Conservation (phyloP, 2,888 invertebrate species). For the Chymomyza fuscimana region DNA sequence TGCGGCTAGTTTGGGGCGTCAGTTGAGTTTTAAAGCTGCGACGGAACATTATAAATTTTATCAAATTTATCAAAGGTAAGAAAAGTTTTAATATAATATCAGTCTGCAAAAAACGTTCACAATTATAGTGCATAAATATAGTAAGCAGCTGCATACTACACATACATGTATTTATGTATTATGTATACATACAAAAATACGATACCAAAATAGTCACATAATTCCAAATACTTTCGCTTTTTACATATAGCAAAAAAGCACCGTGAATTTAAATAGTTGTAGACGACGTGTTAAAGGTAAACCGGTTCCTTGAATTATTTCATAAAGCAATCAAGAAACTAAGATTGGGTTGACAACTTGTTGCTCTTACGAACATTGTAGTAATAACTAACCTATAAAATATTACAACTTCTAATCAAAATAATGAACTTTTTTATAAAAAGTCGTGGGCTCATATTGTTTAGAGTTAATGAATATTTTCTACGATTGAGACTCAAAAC, state of each 20-base stretch:
- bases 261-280: conserved; percentile 13
- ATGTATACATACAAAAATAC: background rate
- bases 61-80: background rate
- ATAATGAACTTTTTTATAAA: background rate
- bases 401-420: background rate
- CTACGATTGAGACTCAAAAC: too few species aligned
- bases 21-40: conserved; percentile 46
- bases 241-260: conserved; percentile 4
- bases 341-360: conserved; percentile 9
- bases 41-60: conserved; percentile 27
- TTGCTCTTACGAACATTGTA: background rate
- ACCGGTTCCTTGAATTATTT: conserved; percentile 47
- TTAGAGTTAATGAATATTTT: too few species aligned
- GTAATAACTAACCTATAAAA: background rate
- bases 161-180: too few species aligned
- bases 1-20: conserved; percentile 3
- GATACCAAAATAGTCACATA: conserved; percentile 31
- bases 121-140: background rate
- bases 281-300: conserved; percentile 26
- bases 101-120: background rate
- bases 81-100: background rate
- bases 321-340: background rate
- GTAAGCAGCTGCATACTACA: too few species aligned
- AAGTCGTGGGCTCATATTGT: too few species aligned
- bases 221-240: conserved; percentile 51